Conservation (phyloP, 2,888 invertebrate species). For the Torymus tubicola region DNA sequence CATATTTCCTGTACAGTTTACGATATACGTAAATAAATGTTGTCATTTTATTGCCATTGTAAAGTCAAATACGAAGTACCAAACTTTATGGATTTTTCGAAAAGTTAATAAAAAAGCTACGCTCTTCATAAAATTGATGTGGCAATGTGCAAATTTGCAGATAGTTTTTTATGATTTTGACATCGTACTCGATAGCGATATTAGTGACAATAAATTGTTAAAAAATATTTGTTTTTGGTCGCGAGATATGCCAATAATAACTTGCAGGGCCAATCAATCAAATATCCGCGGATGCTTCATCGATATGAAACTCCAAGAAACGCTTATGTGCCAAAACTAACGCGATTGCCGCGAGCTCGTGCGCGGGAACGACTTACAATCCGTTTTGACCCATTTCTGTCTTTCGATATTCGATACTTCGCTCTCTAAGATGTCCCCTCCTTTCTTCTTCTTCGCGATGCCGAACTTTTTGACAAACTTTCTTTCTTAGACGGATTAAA, state of each 20-base stretch:
- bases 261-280: constrained; percentile 15
- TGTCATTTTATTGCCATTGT: not conserved
- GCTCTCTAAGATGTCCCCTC: not conserved
- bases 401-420: constrained; percentile 20
- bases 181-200: too few relatives aligned
- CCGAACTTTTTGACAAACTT: constrained; percentile 28
- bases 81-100: too few relatives aligned
- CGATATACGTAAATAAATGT: too few relatives aligned
- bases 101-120: too few relatives aligned
- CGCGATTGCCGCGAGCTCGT: constrained; percentile 1
- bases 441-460: not conserved
- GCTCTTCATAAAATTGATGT: too few relatives aligned
- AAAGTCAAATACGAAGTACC: not conserved
- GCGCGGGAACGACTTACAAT: not conserved
- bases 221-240: not conserved
- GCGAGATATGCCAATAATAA: not conserved
- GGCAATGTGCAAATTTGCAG: too few relatives aligned
- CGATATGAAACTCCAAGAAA: constrained; percentile 24
- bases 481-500: constrained; percentile 21
- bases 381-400: constrained; percentile 23
- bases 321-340: constrained; percentile 17
- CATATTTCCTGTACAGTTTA: too few relatives aligned
- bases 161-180: too few relatives aligned
- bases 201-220: not conserved
- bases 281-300: constrained; percentile 6